phyloP scores from a whole-genome alignment of 2,888 invertebrate species.

The Hipparchia sbordonii region DNA sequence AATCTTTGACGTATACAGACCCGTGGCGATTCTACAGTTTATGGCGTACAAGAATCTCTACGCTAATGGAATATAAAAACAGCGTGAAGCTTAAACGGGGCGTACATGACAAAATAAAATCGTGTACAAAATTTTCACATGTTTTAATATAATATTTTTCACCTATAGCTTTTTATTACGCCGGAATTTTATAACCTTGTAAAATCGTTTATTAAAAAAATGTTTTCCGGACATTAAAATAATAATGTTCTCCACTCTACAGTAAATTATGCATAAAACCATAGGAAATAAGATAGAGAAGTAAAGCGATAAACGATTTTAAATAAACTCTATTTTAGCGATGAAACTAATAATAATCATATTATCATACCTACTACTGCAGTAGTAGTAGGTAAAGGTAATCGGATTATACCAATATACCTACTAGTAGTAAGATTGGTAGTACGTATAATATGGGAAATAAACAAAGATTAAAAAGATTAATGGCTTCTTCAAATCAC shows the following conservation, averaged over 20 bases:
- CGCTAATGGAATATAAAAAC: conserved; percentile 26
- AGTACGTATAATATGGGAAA: too few relatives aligned
- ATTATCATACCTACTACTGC: too few relatives aligned
- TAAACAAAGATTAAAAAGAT: too few relatives aligned
- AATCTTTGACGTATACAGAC: not conserved
- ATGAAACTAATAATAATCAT: too few relatives aligned
- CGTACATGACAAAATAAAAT: conserved; percentile 23
- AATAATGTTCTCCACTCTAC: not conserved
- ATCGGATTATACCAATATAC: too few relatives aligned
- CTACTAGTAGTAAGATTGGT: too few relatives aligned
- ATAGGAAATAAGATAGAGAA: too few relatives aligned
- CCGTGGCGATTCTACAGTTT: not conserved
- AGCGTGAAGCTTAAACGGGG: conserved; percentile 20
- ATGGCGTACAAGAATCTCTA: conserved; percentile 13
- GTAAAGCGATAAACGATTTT: not conserved
- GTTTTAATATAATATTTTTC: conserved; percentile 21
- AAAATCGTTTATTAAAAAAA: conserved; percentile 9
- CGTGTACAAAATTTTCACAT: conserved; percentile 17
- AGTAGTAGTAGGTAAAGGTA: too few relatives aligned
- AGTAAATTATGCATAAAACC: not conserved
- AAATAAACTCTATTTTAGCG: too few relatives aligned
- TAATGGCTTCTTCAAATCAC: too few relatives aligned
- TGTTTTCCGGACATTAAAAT: not conserved
- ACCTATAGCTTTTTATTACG: conserved; percentile 20
- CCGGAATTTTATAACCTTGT: conserved; percentile 9